Conservation (phyloP, 2,797 vertebrate species). For the Podarcis lilfordi region DNA sequence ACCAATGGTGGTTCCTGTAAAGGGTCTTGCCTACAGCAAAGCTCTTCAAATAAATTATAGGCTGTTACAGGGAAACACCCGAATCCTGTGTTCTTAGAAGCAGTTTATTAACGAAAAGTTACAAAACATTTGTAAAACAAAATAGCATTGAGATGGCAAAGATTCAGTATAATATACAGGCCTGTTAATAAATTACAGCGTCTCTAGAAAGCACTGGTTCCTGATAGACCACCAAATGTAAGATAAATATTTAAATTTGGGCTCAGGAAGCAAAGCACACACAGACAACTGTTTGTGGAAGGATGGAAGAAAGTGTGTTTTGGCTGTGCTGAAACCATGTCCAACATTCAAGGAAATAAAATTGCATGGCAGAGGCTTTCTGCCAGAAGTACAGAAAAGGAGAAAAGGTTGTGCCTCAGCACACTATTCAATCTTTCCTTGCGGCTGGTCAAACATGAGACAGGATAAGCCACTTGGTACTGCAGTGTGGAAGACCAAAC, state of each 20-base stretch:
- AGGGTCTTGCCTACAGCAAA: no score
- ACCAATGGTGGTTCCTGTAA: neutral
- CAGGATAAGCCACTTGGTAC: fast-evolving
- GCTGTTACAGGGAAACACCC: neutral
- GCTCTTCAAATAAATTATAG: no score
- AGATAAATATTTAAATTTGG: slow-evolving; percentile 6
- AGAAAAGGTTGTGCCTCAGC: neutral
- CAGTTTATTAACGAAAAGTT: slow-evolving; percentile 43
- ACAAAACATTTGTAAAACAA: slow-evolving; percentile 49
- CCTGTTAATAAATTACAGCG: neutral
- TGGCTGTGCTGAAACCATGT: neutral
- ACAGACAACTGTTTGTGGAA: neutral
- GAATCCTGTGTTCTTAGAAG: slow-evolving; percentile 64
- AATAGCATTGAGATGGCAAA: slow-evolving; percentile 26
- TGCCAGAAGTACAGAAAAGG: neutral
- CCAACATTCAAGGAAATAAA: neutral
- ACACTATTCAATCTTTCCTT: neutral
- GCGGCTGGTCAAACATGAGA: neutral
- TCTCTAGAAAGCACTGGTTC: neutral
- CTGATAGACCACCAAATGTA: neutral
- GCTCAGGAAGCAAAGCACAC: neutral
- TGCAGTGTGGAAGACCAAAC: neutral
- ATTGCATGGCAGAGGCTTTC: fast-evolving
- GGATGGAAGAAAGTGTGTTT: neutral
- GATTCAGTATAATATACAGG: neutral